Conservation (phyloP, 2,113 vertebrate species). For the Neoarius graeffei region DNA sequence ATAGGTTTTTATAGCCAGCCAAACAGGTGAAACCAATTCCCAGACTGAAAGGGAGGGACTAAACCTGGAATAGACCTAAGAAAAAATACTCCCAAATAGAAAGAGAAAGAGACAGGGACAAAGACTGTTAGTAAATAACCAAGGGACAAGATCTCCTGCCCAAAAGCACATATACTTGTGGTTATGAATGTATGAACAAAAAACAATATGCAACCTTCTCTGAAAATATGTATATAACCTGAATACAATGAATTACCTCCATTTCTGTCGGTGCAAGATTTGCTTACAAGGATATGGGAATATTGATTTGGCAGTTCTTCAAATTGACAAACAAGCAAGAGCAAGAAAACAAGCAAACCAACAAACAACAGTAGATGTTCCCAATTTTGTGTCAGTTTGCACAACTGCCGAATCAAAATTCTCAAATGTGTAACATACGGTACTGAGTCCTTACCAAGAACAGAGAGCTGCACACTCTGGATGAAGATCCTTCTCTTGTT, state of each 20-base stretch:
- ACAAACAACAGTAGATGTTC: neutral
- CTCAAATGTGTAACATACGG: neutral
- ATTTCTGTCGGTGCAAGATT: too few species aligned
- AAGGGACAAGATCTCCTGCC: too few species aligned
- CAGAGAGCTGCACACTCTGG: constrained; percentile 62
- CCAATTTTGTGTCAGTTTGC: neutral
- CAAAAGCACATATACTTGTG: too few species aligned
- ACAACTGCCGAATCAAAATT: neutral
- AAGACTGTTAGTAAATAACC: too few species aligned
- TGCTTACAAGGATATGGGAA: neutral
- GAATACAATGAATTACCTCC: too few species aligned
- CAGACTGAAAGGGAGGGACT: too few species aligned
- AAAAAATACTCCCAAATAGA: too few species aligned
- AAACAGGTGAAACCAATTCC: too few species aligned
- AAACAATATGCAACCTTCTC: neutral
- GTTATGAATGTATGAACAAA: neutral
- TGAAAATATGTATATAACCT: neutral
- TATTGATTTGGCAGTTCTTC: neutral
- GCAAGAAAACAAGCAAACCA: too few species aligned
- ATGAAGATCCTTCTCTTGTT: constrained; percentile 58
- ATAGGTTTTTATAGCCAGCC: too few species aligned
- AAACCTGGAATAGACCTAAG: too few species aligned
- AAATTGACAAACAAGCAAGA: neutral
- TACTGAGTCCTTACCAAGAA: constrained; percentile 59
- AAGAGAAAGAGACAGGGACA: too few species aligned